Conservation (phyloP, 2,888 invertebrate species). For the Saturnia japonica region DNA sequence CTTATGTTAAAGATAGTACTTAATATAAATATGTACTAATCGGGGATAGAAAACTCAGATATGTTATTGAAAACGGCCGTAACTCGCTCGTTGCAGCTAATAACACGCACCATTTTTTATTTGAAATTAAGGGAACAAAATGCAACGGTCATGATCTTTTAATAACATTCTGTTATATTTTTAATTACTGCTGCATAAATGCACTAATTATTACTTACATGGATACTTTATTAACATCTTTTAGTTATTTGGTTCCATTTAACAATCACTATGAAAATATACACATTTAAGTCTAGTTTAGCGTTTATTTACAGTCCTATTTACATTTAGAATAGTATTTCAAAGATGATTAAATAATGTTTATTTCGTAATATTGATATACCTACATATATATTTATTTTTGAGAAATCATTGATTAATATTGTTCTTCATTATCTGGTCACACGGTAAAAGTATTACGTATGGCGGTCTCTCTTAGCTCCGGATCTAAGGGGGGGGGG, state of each 20-base stretch:
- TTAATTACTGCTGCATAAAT: conserved; percentile 19
- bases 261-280: conserved; percentile 80
- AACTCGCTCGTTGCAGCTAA: too few species aligned
- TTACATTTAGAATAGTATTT: conserved; percentile 54
- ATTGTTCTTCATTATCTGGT: too few species aligned
- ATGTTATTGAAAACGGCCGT: too few species aligned
- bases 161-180: conserved; percentile 23
- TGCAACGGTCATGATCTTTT: not conserved
- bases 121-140: not conserved
- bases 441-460: too few species aligned
- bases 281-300: conserved; percentile 68
- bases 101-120: not conserved
- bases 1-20: too few species aligned
- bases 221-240: conserved; percentile 23
- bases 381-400: not conserved
- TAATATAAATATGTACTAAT: too few species aligned
- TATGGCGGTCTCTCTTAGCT: too few species aligned
- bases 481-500: too few species aligned
- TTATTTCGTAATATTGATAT: not conserved
- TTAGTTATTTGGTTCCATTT: conserved; percentile 79
- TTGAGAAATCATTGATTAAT: too few species aligned
- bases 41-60: too few species aligned
- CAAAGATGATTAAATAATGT: conserved; percentile 8
- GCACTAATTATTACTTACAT: conserved; percentile 2
- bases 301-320: conserved; percentile 64